Conservation (phyloP, 64 coral and sea anemone genomes). For the Orbicella faveolata region DNA sequence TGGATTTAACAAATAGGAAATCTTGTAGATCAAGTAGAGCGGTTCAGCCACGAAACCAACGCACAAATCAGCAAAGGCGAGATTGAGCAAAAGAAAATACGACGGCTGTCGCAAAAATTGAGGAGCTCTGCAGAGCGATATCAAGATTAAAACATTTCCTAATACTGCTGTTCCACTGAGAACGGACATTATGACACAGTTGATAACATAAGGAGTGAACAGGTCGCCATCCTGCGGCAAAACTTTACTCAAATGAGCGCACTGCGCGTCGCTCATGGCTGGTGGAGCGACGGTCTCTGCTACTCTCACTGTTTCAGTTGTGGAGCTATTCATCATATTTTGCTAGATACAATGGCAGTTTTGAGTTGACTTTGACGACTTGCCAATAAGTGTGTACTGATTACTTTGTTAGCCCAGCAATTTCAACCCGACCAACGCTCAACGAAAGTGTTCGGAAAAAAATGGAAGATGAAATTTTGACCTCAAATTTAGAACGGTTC, state of each 20-base stretch:
- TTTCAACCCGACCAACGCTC: neutral
- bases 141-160: conserved; percentile 27
- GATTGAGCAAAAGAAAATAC: conserved; percentile 13
- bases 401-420: neutral
- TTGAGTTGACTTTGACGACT: neutral
- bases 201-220: neutral
- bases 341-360: too few species aligned
- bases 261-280: neutral
- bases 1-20: conserved; percentile 20
- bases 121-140: conserved; percentile 23
- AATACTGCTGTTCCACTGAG: conserved; percentile 23
- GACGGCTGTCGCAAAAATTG: conserved; percentile 30
- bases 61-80: conserved; percentile 30
- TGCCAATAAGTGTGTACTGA: neutral
- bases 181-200: conserved; percentile 16
- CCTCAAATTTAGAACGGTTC: neutral
- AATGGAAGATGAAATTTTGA: too few species aligned
- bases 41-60: conserved; percentile 14
- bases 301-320: neutral
- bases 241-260: conserved; percentile 6
- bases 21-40: conserved; percentile 16
- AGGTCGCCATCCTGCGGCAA: conserved; percentile 5
- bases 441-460: neutral
- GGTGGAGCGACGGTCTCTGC: neutral
- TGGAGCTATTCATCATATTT: too few species aligned